These are phyloP conservation scores for Sebastiscus albofasciatus DNA, from an alignment of 2,797 vertebrate genomes.

Conservation along the genomic window DNA sequence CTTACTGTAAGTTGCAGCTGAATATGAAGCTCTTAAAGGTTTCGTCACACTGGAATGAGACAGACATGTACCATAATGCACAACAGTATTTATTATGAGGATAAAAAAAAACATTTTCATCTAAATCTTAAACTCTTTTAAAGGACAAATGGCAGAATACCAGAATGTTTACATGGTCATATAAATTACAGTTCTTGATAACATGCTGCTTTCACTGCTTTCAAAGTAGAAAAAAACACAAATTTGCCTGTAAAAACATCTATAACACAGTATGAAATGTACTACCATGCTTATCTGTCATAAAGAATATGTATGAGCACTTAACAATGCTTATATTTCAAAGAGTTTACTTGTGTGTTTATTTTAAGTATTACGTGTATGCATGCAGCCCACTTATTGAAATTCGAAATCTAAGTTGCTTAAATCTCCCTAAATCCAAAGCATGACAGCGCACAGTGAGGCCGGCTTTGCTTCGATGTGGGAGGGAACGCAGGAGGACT, in stretches of 20 bases:
- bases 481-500: conserved; percentile 40
- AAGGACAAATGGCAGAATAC: not conserved
- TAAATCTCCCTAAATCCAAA: conserved; percentile 21
- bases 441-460: conserved; percentile 5
- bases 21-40: not conserved
- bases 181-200: not conserved
- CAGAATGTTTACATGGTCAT: not conserved
- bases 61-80: not conserved
- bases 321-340: not conserved
- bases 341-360: conserved; percentile 2
- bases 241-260: not conserved
- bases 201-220: not conserved
- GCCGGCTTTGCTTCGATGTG: conserved; percentile 21
- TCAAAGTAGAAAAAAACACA: not conserved
- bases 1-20: not conserved
- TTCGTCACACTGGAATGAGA: not conserved
- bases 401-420: conserved; percentile 18
- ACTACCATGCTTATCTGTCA: not conserved
- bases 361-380: not conserved
- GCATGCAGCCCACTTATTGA: conserved; percentile 7
- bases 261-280: not conserved
- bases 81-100: not conserved
- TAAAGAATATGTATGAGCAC: not conserved
- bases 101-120: not conserved
- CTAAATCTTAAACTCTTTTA: not conserved